Percentiles rank a stretch among this genome's conserved stretches.
phyloP scores from a whole-genome alignment of 1,140 invertebrate genomes.

The Rhopalosiphum maidis region DNA sequence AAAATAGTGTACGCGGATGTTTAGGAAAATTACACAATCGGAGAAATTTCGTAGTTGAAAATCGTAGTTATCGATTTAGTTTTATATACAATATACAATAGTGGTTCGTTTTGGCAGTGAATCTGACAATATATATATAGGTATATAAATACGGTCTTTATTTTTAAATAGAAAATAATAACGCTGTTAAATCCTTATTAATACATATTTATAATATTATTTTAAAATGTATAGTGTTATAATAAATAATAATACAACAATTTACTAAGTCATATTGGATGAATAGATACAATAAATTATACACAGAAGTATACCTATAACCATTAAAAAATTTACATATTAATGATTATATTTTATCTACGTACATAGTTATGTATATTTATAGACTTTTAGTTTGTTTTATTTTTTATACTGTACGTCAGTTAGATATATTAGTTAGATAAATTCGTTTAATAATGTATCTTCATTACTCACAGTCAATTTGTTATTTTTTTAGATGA shows the following conservation, averaged over 20 bases:
- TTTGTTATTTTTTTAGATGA: background rate
- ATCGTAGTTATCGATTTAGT: background rate
- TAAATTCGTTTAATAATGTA: background rate
- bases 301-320: background rate
- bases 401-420: background rate
- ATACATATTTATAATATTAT: background rate
- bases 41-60: background rate
- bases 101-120: background rate
- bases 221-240: background rate
- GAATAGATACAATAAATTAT: background rate
- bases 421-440: background rate
- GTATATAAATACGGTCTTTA: background rate
- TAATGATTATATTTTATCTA: background rate
- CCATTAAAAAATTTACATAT: background rate
- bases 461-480: background rate
- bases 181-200: background rate
- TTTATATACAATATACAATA: background rate
- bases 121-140: background rate
- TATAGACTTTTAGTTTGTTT: background rate
- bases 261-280: background rate
- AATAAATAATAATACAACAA: background rate
- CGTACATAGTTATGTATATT: background rate
- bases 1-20: background rate
- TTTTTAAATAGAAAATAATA: background rate
- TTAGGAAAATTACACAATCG: constrained; percentile 7